phyloP scores from a whole-genome alignment of 2,113 vertebrate genomes.

The Rhinopomastus cyanomelas region DNA sequence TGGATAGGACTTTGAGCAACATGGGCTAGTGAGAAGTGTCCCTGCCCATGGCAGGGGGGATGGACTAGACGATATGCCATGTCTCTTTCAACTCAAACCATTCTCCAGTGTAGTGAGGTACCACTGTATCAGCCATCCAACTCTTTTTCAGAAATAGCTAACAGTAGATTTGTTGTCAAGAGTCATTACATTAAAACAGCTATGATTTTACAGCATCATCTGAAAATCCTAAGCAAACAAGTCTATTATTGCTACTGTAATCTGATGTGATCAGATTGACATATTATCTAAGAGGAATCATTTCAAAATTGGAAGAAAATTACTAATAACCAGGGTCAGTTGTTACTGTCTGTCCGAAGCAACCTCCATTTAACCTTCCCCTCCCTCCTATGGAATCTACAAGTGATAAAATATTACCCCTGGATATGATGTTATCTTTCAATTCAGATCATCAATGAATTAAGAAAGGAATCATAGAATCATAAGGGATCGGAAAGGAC shows the following conservation, averaged over 20 bases:
- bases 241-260: not conserved
- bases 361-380: not conserved
- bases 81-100: no score
- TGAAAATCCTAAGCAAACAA: not conserved
- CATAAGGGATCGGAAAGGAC: no score
- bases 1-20: no score
- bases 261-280: not conserved
- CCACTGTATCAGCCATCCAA: not conserved
- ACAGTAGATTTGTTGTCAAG: not conserved
- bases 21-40: no score
- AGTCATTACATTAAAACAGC: accelerated
- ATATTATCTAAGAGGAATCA: not conserved
- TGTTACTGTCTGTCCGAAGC: not conserved
- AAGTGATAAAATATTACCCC: not conserved
- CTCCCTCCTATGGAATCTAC: not conserved
- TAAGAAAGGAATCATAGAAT: no score
- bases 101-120: not conserved
- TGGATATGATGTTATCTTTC: not conserved
- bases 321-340: not conserved
- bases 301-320: not conserved
- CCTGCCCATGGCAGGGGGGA: no score
- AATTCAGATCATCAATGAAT: not conserved
- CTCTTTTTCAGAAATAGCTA: not conserved
- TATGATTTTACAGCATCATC: not conserved
- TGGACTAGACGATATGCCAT: no score